Percentiles rank a stretch among this genome's conserved stretches.
Evolutionary conservation across 2,113 vertebrate genomes (phyloP).

Genomic region (Phaethon lepturus): DNA sequence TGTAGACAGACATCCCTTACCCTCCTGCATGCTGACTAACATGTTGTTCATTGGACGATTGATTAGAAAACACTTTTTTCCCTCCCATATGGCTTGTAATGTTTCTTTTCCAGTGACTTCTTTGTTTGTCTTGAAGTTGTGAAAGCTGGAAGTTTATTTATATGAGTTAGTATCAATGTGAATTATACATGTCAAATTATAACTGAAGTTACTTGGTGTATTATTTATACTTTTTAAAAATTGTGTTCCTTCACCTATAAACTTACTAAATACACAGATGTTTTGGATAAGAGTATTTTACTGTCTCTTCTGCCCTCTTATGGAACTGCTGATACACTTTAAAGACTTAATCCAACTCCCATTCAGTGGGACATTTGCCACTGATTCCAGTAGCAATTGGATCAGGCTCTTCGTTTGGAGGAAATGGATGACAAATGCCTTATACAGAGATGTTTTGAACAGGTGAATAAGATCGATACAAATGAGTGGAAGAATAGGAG

Average conservation of each 20-base stretch:
- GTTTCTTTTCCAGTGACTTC: neutral
- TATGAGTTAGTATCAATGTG: neutral
- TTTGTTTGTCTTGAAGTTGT: neutral
- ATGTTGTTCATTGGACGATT: neutral
- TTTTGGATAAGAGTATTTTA: neutral
- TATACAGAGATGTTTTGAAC: neutral
- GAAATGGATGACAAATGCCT: neutral
- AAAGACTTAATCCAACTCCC: neutral
- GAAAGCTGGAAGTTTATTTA: neutral
- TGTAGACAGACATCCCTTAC: neutral
- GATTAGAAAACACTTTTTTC: neutral
- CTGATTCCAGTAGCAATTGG: neutral
- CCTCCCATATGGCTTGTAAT: neutral
- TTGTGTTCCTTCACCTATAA: neutral
- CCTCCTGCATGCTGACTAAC: neutral
- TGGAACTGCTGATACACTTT: neutral
- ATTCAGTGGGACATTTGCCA: neutral
- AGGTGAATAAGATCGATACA: neutral
- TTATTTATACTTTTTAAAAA: neutral
- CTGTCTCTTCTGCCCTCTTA: slow-evolving; percentile 55
- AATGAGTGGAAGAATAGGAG: neutral
- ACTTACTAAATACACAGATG: neutral
- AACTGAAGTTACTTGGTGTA: neutral
- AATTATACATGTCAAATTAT: neutral
- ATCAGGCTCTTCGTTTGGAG: neutral